phyloP scores from a whole-genome alignment of 2,888 invertebrate species.

The Rhimphoctona megacephalus region DNA sequence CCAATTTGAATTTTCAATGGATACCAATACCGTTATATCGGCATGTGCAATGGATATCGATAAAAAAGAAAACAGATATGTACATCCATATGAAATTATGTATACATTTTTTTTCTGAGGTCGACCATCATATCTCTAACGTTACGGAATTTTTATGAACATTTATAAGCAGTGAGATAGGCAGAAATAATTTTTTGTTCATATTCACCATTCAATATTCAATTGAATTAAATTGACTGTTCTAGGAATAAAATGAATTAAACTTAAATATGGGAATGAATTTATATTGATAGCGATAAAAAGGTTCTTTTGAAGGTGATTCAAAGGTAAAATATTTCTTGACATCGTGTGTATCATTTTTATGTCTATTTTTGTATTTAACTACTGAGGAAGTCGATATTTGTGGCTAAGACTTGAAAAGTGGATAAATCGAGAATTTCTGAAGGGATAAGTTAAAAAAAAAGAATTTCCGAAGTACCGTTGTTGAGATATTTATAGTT shows the following conservation, averaged over 20 bases:
- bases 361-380: background rate
- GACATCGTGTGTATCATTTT: background rate
- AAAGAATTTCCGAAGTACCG: background rate
- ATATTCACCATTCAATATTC: background rate
- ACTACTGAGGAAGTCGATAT: background rate
- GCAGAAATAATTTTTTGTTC: background rate
- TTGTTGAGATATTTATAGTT: background rate
- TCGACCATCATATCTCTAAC: background rate
- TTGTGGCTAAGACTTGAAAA: background rate
- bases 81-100: conserved; percentile 3
- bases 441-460: background rate
- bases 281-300: background rate
- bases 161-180: background rate
- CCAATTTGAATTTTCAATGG: conserved; percentile 47
- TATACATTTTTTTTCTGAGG: background rate
- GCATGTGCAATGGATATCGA: conserved; percentile 14
- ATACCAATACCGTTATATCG: conserved; percentile 30
- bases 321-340: too few relatives aligned
- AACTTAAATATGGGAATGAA: background rate
- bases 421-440: background rate
- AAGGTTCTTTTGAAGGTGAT: too few relatives aligned
- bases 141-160: conserved; percentile 9
- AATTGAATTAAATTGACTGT: background rate
- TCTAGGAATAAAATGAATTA: background rate
- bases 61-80: conserved; percentile 22